Base-by-base conservation (phyloP, 2,888 invertebrate species). In the Falcaria lacertinaria region DNA sequence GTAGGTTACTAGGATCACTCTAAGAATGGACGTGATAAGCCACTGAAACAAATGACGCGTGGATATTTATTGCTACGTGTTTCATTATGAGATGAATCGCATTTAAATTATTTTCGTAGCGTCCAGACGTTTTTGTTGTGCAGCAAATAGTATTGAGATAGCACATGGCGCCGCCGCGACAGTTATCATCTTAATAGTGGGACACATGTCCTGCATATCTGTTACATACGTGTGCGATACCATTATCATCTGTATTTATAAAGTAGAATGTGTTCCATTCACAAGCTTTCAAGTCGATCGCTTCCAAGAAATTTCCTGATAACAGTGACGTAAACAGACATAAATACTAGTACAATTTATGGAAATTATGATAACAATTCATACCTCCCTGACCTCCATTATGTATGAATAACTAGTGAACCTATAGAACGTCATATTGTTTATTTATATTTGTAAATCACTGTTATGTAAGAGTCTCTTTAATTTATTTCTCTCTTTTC, bases 101-200 rank as follows among this genome's bases (percentile, higher is more conserved):
- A 46, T 52, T 44, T 37, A 44, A 25, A 54, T 61, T 59, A 57
- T 57, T 58, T 52, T 52, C 28, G 43, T 55, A 47, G 41, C 45
- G 25, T 42, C 19, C 32, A 39, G 39, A 33, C 39, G 28, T 34
- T 28, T 11, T 25, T 35, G 34, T 34, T 17, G 8, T 22, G n/a
- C 22, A 15, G 22, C 22, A 22, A 28, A 19, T 37, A 37, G 22
- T 15, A 57, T 51, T 58, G 57, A 60, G 66, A 63, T 51, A 54
- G 52, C 60, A 58, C 44, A 60, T 69, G 75, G 74, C 75, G 78
- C 78, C 78, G 69, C 44, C 57, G 50, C 56, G 60, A 57, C 58
- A 54, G 57, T 78, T 75, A 79, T 80, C 71, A 57, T 37, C 60
- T 60, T 65, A 64, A 76, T 69, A 66, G 64, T 64, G 58, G 68